Base-by-base conservation (phyloP, 2,113 vertebrate species). In the Nothobranchius kuhntae region DNA sequence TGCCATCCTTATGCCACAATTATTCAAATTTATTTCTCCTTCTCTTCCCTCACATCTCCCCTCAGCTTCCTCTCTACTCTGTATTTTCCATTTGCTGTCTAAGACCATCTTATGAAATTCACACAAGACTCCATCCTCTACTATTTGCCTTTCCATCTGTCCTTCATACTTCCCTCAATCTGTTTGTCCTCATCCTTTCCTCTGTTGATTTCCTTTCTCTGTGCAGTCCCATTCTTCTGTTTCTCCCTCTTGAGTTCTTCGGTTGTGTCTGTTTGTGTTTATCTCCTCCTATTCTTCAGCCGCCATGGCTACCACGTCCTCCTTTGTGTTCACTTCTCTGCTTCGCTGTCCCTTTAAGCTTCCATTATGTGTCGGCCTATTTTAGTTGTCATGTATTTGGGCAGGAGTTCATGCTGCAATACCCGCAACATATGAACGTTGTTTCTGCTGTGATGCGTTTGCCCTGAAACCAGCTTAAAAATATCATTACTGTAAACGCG, bases 401-500 rank as follows among this genome's bases (percentile, higher is more conserved):
- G 73, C 46, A 15, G 11, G 51, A 3, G 17, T 17, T 35, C 55
- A 48, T 42, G 35, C 17, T 51, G 30, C 30, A 30, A 30, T 30
- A 30, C 30, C 35, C 38, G 30, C 24, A 26, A 57, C 53, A 40
- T 50, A 15, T 74, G 40, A 71, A 85, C 77, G 69, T 7, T 30
- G 13, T 62, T 83, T 78, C 61, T 81, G 52, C 53, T 80, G 64
- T 81, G 60, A 65, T 72, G 13, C 54, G 71, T 61, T 75, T 62
- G 71, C 78, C 88, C 73, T 1, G 13, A n/a, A 84, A 83, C 71
- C 58, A 69, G 85, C 21, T 85, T 86, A 79, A 80, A 86, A 85
- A 44, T 13, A 13, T 47, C 72, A 84, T 84, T 82, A 58, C 67
- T 7, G 0, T 36, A 21, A 72, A 81, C 3, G 14, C 14, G 6